Conservation (phyloP, 2,113 vertebrate genomes). For the Vulpes ferrilata region DNA sequence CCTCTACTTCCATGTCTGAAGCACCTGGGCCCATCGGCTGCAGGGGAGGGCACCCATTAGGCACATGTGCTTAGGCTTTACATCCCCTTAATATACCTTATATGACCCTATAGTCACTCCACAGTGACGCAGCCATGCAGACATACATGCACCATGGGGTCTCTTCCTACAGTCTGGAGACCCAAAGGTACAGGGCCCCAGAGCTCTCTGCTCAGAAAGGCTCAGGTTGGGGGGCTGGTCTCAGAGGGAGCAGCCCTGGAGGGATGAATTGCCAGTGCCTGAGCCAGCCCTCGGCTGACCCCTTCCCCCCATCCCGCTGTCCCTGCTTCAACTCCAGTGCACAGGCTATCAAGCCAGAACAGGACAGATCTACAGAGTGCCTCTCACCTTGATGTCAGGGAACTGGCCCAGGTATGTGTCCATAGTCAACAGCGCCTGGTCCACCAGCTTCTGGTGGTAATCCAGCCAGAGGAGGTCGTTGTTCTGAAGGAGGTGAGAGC, state of each 20-base stretch:
- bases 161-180: neutral
- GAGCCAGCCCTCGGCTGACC: neutral
- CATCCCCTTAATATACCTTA: too few relatives aligned
- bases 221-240: neutral
- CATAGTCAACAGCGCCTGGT: conserved; percentile 98
- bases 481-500: conserved; percentile 89
- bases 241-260: neutral
- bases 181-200: neutral
- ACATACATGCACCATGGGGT: fast-evolving
- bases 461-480: conserved; percentile 97
- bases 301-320: fast-evolving
- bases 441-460: conserved; percentile 98
- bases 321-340: neutral
- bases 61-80: neutral
- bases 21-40: neutral
- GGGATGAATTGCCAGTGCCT: too few relatives aligned
- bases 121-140: too few relatives aligned
- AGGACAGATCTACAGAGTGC: fast-evolving
- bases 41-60: fast-evolving
- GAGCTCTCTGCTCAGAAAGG: neutral
- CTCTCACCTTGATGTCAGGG: conserved; percentile 97
- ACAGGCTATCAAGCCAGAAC: neutral
- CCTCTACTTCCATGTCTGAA: fast-evolving
- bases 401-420: conserved; percentile 99
- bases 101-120: too few relatives aligned